Evolutionary conservation across 2,113 vertebrate species (phyloP).

Genomic region (Talpa occidentalis): DNA sequence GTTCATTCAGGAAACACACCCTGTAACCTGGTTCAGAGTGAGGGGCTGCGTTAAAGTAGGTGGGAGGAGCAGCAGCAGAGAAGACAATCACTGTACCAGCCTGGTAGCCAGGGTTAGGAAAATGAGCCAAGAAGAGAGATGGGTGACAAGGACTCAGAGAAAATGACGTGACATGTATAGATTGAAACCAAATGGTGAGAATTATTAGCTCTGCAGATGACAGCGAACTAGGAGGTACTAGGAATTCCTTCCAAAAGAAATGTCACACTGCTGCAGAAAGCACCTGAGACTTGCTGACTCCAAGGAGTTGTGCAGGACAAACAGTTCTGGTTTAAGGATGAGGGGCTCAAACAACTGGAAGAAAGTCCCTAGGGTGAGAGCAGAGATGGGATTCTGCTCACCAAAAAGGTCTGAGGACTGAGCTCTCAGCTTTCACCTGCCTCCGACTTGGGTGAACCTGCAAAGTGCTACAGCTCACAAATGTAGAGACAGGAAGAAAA

Average conservation of each 20-base stretch:
- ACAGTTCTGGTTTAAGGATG: neutral
- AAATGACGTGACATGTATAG: neutral
- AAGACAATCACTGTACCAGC: neutral
- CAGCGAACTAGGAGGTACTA: neutral
- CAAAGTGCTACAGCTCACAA: neutral
- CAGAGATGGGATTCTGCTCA: neutral
- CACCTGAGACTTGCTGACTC: neutral
- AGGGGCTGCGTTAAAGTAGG: neutral
- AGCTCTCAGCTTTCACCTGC: neutral
- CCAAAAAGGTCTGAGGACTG: neutral
- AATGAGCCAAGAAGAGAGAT: neutral
- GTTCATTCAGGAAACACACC: neutral
- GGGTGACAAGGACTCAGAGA: neutral
- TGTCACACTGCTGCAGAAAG: constrained; percentile 1
- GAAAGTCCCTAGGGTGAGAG: neutral
- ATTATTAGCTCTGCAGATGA: neutral
- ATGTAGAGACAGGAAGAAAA: neutral
- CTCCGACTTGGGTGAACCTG: neutral
- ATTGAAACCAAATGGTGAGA: constrained; percentile 1
- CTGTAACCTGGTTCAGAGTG: neutral
- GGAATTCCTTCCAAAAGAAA: constrained; percentile 39
- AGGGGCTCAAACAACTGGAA: neutral
- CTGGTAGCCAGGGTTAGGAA: neutral
- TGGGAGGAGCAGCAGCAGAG: neutral
- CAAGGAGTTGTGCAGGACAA: neutral